Evolutionary conservation across 2,888 invertebrate species (phyloP), one percentile per base, ranked within the genome.

Genomic region (Dastarcus helophoroides): DNA sequence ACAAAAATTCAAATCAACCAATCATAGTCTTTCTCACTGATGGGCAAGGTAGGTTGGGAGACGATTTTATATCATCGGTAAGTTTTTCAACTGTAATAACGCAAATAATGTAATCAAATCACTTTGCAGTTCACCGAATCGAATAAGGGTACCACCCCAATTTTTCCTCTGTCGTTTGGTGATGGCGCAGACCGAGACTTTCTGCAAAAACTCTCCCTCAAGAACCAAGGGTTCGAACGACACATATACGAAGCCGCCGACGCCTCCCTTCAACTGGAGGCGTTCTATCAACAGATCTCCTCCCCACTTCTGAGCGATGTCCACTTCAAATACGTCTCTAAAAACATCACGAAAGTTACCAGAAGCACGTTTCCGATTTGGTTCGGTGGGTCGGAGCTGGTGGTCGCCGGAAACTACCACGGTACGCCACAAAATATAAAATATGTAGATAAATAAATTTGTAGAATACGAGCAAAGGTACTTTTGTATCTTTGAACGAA

Each of bases 241-340:
- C 73, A 74, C 53, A 79, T 83, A 41, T 79, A 79, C 58, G 78
- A 76, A 53, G 76, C 71, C n/a, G 66, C 75, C 0, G 79, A 79
- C 51, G 75, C 79, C 2, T 67, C 70, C 37, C 54, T 74, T 22
- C 80, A 81, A 54, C 61, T 82, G 24, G 62, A 69, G 26, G 69
- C 72, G 51, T 79, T 77, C 60, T 79, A 76, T 61, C 64, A 65
- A 19, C 72, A 76, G 56, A 73, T 83, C 32, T 70, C 79, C 0
- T 75, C 76, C 4, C 80, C 81, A 1, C 61, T 79, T 6, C 61
- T 81, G 26, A 63, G 72, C 2, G 67, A 79, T 47, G 71, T 81
- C 32, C 64, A 67, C 9, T 76, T 81, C 51, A 62, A 63, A 29
- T 82, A 80, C 53, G 66, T 71, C 1, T 53, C 63, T 2, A 59